Base-by-base conservation (phyloP, 2,888 invertebrate species). In the Zhuqinia jingwanae region DNA sequence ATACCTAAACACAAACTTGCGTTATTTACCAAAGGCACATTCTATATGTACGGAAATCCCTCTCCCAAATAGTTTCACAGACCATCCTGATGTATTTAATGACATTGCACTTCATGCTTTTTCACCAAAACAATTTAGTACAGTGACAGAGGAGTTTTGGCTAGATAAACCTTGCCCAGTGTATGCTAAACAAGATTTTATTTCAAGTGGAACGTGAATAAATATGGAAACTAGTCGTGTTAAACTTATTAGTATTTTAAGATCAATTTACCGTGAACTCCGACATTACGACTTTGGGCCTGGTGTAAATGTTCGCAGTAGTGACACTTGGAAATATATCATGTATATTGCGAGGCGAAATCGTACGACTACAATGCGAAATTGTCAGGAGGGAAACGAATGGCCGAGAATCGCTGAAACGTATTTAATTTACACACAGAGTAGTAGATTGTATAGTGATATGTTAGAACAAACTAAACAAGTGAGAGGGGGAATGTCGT, bases 51-150 rank as follows among this genome's bases (percentile, higher is more conserved):
- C n/a, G n/a, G 82, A 87, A 60, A 77, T 47, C 6, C 50, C 81
- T 17, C 1, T 87, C 0, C 25, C 36, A 27, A 77, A 82, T 70
- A 53, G 22, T 13, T 87, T 87, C 20, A 42, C 20, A 60, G 76
- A 87, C 13, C 81, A 81, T 47, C 30, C 70, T 5, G 82, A 87
- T 25, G 77, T 87, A 15, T 87, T 87, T 56, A 87, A 82, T 56
- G 77, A 87, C 58, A 82, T 77, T 30, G 20, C 87, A 1, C 70
- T 87, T n/a, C 87, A 87, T 25, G 22, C 60, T 56, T 87, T 87
- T 36, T 78, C 82, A 0, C 8, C 13, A 0, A 20, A 77, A 50
- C 60, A 70, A 70, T 63, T 81, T 81, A 30, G 5, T n/a, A 2
- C 13, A 15, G 6, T 53, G 42, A 13, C n/a, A 75, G 47, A 53